phyloP scores from a whole-genome alignment of 2,113 vertebrate genomes.

The Tapirus terrestris region DNA sequence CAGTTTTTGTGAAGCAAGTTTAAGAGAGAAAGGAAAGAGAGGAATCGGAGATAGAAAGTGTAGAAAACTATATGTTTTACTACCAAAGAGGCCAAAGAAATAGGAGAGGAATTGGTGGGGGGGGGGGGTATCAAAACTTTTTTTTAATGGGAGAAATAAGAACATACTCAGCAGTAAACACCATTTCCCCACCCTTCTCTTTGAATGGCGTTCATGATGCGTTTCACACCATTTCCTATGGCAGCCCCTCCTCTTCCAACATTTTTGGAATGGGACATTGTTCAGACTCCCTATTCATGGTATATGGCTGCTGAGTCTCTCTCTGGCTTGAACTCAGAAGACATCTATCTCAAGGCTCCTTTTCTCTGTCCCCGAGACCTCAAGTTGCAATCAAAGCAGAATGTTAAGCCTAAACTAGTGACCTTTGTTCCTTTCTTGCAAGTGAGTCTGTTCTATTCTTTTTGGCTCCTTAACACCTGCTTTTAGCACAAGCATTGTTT shows the following conservation, averaged over 20 bases:
- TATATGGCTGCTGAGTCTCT: not conserved
- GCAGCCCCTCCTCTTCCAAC: not conserved
- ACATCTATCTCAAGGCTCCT: not conserved
- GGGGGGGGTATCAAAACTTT: not conserved
- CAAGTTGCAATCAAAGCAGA: not conserved
- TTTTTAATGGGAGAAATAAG: not conserved
- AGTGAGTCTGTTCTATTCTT: not conserved
- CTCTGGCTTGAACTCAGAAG: not conserved
- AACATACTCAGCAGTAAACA: rapidly evolving
- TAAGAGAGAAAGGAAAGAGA: not conserved
- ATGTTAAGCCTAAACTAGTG: not conserved
- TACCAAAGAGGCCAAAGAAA: not conserved
- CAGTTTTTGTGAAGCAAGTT: not conserved
- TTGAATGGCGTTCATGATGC: not conserved
- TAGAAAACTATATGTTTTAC: not conserved
- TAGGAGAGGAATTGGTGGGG: not conserved
- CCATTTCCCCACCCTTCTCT: not conserved
- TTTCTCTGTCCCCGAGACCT: not conserved
- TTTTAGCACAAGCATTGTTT: not conserved
- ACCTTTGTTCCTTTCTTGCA: not conserved
- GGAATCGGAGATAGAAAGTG: not conserved
- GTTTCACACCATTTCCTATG: rapidly evolving
- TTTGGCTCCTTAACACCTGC: not conserved
- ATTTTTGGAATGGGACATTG: not conserved
- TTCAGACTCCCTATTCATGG: not conserved